Percentiles rank a stretch among this genome's conserved stretches.
These are phyloP conservation scores for Hirtodrosophila cameraria DNA, from an alignment of 2,888 invertebrate genomes.

Conservation along the genomic window DNA sequence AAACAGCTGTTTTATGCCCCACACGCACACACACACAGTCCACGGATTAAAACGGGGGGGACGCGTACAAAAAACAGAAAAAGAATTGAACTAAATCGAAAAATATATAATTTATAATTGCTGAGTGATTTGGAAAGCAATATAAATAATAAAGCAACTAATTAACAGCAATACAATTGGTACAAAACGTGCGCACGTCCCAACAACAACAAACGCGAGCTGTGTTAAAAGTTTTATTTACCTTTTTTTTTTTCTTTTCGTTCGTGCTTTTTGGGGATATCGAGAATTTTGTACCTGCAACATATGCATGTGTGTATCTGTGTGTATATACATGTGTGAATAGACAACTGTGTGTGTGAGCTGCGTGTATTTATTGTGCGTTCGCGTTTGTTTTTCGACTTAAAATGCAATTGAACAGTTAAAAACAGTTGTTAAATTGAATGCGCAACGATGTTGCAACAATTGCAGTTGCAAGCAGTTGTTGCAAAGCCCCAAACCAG, in stretches of 20 bases:
- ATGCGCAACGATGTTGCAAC: slow-evolving; percentile 53
- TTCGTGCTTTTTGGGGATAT: slow-evolving; percentile 44
- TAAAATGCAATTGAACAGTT: slow-evolving; percentile 58
- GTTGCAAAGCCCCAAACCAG: slow-evolving; percentile 48
- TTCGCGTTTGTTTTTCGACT: slow-evolving; percentile 17
- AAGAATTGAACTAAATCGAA: slow-evolving; percentile 26
- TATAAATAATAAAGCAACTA: slow-evolving; percentile 28
- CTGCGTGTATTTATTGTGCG: no score
- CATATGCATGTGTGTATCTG: slow-evolving; percentile 16
- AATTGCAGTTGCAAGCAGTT: slow-evolving; percentile 43
- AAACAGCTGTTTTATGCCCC: slow-evolving; percentile 32
- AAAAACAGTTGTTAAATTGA: no score
- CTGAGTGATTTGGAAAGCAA: slow-evolving; percentile 44
- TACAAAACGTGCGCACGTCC: slow-evolving; percentile 14
- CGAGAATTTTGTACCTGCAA: slow-evolving; percentile 47
- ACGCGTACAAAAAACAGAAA: slow-evolving; percentile 36
- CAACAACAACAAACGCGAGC: slow-evolving; percentile 10
- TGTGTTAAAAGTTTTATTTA: slow-evolving; percentile 50
- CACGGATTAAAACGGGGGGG: slow-evolving; percentile 29
- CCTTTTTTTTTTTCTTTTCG: slow-evolving; percentile 49
- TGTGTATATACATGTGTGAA: slow-evolving; percentile 16
- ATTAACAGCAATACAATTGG: slow-evolving; percentile 14
- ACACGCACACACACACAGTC: slow-evolving; percentile 22
- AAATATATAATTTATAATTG: slow-evolving; percentile 53
- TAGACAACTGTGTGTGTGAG: slow-evolving; percentile 36